Evolutionary conservation across 2,113 vertebrate genomes (phyloP).

Genomic region (Todiramphus saurophagus): DNA sequence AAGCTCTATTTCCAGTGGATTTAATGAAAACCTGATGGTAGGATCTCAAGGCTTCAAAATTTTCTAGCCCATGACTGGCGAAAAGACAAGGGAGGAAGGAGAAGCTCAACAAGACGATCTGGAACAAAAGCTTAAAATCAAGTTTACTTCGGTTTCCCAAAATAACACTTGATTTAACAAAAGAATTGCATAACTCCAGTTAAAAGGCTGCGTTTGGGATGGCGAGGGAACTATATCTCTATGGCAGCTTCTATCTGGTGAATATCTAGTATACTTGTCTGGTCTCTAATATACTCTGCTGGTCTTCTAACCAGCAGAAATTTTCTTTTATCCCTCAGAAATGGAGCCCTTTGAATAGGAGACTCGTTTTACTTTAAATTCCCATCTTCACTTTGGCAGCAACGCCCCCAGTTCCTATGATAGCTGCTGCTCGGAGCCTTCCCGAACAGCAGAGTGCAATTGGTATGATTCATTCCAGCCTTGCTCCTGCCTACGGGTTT

Average conservation of each 20-base stretch:
- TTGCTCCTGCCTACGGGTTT: background rate
- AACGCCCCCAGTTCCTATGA: background rate
- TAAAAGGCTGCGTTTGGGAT: background rate
- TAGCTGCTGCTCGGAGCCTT: slow-evolving; percentile 20
- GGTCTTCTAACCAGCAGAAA: background rate
- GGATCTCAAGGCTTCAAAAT: background rate
- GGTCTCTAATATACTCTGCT: no score
- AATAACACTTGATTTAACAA: background rate
- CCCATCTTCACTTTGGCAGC: background rate
- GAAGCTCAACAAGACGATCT: background rate
- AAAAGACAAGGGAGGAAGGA: background rate
- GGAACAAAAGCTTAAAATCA: background rate
- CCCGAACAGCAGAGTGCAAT: background rate
- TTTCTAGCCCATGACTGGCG: background rate
- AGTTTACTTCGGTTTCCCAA: background rate
- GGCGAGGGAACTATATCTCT: background rate
- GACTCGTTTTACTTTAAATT: background rate
- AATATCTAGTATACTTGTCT: background rate
- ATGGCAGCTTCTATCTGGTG: background rate
- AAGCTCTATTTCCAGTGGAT: background rate
- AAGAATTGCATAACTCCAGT: background rate
- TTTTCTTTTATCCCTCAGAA: background rate
- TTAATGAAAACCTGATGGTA: background rate
- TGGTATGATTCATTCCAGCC: background rate
- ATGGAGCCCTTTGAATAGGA: background rate